Conservation (phyloP, 2,113 vertebrate species). For the Labrus mixtus region DNA sequence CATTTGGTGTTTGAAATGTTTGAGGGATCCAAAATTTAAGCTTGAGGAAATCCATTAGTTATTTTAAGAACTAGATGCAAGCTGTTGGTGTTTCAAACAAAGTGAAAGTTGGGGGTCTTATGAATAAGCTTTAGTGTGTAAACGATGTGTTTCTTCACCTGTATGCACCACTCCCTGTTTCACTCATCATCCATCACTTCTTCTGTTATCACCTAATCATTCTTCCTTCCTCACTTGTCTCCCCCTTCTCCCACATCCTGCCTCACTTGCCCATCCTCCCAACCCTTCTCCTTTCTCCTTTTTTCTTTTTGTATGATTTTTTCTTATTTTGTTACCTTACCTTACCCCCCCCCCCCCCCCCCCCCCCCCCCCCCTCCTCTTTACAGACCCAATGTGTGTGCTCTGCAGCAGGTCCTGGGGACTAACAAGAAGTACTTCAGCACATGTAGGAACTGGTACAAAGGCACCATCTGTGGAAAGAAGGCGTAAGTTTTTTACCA, state of each 20-base stretch:
- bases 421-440: slow-evolving; percentile 98
- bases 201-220: not conserved
- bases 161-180: slow-evolving; percentile 1
- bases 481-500: slow-evolving; percentile 90
- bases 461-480: slow-evolving; percentile 94
- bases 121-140: not conserved
- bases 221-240: not conserved
- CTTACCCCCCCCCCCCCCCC: not conserved
- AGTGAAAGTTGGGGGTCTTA: not conserved
- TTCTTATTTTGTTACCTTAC: not conserved
- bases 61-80: not conserved
- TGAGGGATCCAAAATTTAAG: not conserved
- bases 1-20: not conserved
- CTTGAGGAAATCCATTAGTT: not conserved
- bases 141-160: not conserved
- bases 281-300: too few relatives aligned
- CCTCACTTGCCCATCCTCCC: not conserved
- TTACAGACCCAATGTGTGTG: slow-evolving; percentile 92
- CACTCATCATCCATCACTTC: slow-evolving; percentile 3
- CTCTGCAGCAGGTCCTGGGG: slow-evolving; percentile 93
- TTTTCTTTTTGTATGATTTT: too few relatives aligned
- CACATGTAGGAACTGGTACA: slow-evolving; percentile 98
- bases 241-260: not conserved
- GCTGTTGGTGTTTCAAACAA: not conserved
- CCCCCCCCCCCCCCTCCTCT: not conserved